Evolutionary conservation across 2,888 invertebrate species (phyloP).

Genomic region (Drosophila greeni): DNA sequence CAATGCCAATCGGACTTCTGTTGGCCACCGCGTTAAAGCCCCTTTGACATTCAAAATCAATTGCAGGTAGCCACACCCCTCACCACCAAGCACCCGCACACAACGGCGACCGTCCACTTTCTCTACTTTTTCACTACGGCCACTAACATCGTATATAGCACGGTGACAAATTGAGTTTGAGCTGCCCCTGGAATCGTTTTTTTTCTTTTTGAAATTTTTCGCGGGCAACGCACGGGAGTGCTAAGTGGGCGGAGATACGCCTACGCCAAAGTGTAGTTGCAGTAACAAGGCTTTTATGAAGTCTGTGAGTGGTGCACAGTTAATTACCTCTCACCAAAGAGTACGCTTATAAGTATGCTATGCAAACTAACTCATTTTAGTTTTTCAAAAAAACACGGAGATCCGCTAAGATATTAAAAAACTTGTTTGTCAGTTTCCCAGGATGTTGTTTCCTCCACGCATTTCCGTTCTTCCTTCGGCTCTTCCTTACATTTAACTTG

Average conservation of each 20-base stretch:
- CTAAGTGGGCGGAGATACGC: not conserved
- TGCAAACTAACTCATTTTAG: constrained; percentile 11
- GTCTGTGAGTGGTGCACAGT: constrained; percentile 1
- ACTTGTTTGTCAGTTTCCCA: constrained; percentile 20
- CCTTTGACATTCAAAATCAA: constrained; percentile 24
- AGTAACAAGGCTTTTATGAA: constrained; percentile 4
- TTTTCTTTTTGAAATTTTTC: not conserved
- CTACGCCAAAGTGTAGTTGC: not conserved
- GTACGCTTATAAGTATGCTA: constrained; percentile 36
- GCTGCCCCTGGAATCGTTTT: not conserved
- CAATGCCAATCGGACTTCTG: constrained; percentile 1
- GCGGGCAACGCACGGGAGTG: not conserved
- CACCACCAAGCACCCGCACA: not conserved
- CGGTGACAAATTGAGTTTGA: constrained; percentile 28
- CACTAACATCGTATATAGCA: constrained; percentile 11
- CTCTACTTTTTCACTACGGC: not conserved
- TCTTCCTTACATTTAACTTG: constrained; percentile 4
- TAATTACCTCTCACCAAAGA: constrained; percentile 21
- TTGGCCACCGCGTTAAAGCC: constrained; percentile 4
- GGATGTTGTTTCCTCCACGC: constrained; percentile 1
- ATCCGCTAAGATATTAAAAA: constrained; percentile 39
- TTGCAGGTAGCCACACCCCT: constrained; percentile 1
- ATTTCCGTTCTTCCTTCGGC: not conserved
- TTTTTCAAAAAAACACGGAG: constrained; percentile 6
- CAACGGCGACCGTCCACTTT: not conserved